phyloP scores from a whole-genome alignment of 2,113 vertebrate species.

The Genyomyrus donnyi region DNA sequence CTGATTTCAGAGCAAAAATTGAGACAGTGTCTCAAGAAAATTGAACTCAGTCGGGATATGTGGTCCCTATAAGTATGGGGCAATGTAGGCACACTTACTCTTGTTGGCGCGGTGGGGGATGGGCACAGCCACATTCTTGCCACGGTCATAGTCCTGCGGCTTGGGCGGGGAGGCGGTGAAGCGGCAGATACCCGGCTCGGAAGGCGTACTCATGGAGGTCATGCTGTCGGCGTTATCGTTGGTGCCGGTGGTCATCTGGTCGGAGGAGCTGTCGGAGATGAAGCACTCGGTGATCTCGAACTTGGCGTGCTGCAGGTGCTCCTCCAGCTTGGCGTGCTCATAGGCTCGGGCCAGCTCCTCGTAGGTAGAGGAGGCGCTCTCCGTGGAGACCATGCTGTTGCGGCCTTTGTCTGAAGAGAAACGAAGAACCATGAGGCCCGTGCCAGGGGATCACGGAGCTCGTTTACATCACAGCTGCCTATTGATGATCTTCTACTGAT shows the following conservation, averaged over 20 bases:
- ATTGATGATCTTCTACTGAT: background rate
- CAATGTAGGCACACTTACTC: slow-evolving; percentile 58
- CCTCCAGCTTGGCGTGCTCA: slow-evolving; percentile 90
- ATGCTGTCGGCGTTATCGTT: slow-evolving; percentile 92
- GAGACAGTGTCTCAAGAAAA: background rate
- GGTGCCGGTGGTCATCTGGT: slow-evolving; percentile 95
- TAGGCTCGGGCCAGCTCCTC: slow-evolving; percentile 90
- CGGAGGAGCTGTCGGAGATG: slow-evolving; percentile 89
- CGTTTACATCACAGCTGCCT: background rate
- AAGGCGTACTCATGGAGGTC: slow-evolving; percentile 86
- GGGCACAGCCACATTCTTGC: slow-evolving; percentile 91
- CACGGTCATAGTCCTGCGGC: slow-evolving; percentile 76
- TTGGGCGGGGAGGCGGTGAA: slow-evolving; percentile 75
- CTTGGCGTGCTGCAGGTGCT: slow-evolving; percentile 91
- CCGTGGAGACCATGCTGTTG: slow-evolving; percentile 98
- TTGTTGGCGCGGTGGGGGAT: slow-evolving; percentile 95
- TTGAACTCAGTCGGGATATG: background rate
- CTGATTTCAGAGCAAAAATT: background rate
- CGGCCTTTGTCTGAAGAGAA: slow-evolving; percentile 77
- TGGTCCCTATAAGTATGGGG: background rate
- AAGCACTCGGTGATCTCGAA: slow-evolving; percentile 97
- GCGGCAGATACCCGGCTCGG: slow-evolving; percentile 73
- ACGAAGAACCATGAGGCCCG: background rate
- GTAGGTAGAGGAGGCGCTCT: slow-evolving; percentile 90
- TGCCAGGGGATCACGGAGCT: background rate